Conservation (phyloP, 2,888 invertebrate species). For the Melanostoma mellinum region DNA sequence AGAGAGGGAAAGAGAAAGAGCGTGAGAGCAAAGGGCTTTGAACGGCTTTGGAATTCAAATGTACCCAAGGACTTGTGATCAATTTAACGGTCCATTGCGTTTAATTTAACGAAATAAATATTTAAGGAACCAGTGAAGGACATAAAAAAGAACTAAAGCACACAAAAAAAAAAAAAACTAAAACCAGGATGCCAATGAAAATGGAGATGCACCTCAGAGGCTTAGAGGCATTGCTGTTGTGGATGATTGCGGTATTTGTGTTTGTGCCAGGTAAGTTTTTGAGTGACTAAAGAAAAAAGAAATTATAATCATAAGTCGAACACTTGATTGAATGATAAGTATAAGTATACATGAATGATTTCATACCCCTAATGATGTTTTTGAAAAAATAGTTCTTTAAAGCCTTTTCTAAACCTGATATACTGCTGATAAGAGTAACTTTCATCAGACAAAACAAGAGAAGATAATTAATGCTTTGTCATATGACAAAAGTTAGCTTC, state of each 20-base stretch:
- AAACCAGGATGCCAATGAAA: conserved; percentile 52
- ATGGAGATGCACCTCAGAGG: conserved; percentile 37
- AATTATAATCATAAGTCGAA: not conserved
- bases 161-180: conserved; percentile 4
- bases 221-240: conserved; percentile 48
- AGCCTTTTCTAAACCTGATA: too few species aligned
- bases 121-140: not conserved
- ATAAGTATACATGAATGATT: too few species aligned
- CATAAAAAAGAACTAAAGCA: conserved; percentile 13
- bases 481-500: too few species aligned
- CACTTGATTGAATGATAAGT: too few species aligned
- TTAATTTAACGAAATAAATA: conserved; percentile 51
- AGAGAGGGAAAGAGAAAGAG: not conserved
- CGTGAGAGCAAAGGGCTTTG: not conserved
- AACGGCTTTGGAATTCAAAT: conserved; percentile 42
- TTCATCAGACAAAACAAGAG: too few species aligned
- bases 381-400: too few species aligned
- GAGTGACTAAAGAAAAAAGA: too few species aligned
- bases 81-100: conserved; percentile 53
- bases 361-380: too few species aligned
- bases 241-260: conserved; percentile 59
- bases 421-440: too few species aligned
- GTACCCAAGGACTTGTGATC: conserved; percentile 48
- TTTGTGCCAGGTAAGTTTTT: conserved; percentile 60
- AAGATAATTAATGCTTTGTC: too few species aligned